Conservation (phyloP, 64 coral and sea anemone species). For the Platygyra sinensis region DNA sequence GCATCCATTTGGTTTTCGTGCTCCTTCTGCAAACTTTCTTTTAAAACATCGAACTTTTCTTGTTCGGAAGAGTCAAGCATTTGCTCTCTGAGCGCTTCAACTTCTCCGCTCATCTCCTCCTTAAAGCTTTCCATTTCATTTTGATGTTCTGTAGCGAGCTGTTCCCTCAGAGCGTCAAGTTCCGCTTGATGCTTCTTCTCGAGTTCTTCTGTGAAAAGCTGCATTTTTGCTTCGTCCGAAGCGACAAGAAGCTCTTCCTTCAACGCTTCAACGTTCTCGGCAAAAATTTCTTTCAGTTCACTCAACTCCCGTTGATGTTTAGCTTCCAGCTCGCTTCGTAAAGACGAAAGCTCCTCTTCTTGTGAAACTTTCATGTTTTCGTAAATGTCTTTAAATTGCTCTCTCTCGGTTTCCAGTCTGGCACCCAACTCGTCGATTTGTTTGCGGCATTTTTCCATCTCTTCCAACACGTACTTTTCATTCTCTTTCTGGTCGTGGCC, state of each 20-base stretch:
- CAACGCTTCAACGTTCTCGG: conserved; percentile 60
- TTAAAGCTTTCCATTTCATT: conserved; percentile 64
- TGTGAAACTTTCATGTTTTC: conserved; percentile 42
- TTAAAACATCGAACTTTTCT: conserved; percentile 80
- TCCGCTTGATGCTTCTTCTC: conserved; percentile 83
- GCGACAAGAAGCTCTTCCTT: conserved; percentile 77
- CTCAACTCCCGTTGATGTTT: conserved; percentile 74
- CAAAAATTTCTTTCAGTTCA: conserved; percentile 62
- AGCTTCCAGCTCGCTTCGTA: conserved; percentile 49
- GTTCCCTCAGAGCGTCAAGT: conserved; percentile 64
- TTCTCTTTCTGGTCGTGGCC: neutral
- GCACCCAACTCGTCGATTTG: conserved; percentile 42
- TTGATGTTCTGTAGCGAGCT: conserved; percentile 60
- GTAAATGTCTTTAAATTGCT: conserved; percentile 50
- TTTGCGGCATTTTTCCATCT: conserved; percentile 52
- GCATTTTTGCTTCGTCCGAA: conserved; percentile 77
- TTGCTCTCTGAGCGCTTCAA: conserved; percentile 74
- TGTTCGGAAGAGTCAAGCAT: conserved; percentile 72
- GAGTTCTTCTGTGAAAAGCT: conserved; percentile 64
- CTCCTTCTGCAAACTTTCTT: conserved; percentile 61
- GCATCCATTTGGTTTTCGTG: conserved; percentile 53
- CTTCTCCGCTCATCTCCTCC: conserved; percentile 57
- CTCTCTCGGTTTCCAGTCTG: conserved; percentile 59
- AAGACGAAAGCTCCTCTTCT: conserved; percentile 39
- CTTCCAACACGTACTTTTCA: conserved; percentile 58